These are phyloP conservation scores for Lissonota sp. DNA, from an alignment of 2,888 invertebrate species.

Conservation along the genomic window DNA sequence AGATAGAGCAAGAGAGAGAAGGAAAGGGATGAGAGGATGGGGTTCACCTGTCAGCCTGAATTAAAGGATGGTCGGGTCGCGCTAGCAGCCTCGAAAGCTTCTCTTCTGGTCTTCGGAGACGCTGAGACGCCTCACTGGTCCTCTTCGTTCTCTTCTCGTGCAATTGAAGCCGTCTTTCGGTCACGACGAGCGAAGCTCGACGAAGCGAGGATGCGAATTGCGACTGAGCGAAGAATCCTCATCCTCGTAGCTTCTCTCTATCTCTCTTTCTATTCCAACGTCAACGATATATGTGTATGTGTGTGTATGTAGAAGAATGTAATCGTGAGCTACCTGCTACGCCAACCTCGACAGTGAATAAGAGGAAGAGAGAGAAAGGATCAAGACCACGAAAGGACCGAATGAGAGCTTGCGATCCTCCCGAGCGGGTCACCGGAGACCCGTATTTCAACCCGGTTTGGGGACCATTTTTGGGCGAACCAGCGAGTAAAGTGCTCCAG, in stretches of 20 bases:
- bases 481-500: constrained; percentile 36
- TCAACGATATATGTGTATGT: not conserved
- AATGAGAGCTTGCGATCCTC: constrained; percentile 39
- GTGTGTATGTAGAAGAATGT: not conserved
- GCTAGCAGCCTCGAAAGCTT: constrained; percentile 69
- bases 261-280: not conserved
- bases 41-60: constrained; percentile 86
- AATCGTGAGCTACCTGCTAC: not conserved
- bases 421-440: constrained; percentile 55
- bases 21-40: constrained; percentile 71
- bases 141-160: constrained; percentile 65
- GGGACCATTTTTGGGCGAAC: constrained; percentile 56
- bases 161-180: constrained; percentile 73
- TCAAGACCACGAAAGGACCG: constrained; percentile 38
- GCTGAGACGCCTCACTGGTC: constrained; percentile 51
- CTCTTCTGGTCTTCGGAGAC: constrained; percentile 53
- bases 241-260: constrained; percentile 10
- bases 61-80: constrained; percentile 85
- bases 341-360: constrained; percentile 11
- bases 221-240: constrained; percentile 17
- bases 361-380: constrained; percentile 13
- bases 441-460: constrained; percentile 48
- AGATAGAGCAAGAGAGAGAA: constrained; percentile 55
- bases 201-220: constrained; percentile 57
- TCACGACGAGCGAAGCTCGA: constrained; percentile 43